Conservation (phyloP, 2,888 invertebrate species). For the Syrista parreyssii region DNA sequence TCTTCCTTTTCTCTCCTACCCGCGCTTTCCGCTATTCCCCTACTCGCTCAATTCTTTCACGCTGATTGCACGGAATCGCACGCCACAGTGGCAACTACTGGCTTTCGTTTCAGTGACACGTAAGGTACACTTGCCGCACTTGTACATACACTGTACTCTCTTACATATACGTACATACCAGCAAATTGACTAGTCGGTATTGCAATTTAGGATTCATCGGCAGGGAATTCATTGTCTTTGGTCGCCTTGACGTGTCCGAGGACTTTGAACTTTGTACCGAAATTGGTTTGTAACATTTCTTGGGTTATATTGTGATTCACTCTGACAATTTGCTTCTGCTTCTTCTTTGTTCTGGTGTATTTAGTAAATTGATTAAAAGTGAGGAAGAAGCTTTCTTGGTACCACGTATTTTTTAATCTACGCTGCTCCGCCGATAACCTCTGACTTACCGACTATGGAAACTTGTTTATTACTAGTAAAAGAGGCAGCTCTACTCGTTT, state of each 20-base stretch:
- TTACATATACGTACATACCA: neutral
- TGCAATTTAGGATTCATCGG: neutral
- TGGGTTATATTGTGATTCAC: neutral
- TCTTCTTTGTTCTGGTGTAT: neutral
- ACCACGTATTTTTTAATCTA: neutral
- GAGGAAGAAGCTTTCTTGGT: neutral
- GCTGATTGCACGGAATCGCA: conserved; percentile 39
- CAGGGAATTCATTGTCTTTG: neutral
- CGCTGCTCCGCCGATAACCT: neutral
- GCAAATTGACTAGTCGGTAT: neutral
- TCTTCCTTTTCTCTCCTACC: conserved; percentile 6
- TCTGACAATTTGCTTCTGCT: neutral
- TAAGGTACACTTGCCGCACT: conserved; percentile 6
- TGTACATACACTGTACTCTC: neutral
- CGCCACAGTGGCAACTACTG: conserved; percentile 13
- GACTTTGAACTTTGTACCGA: neutral
- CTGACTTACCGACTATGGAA: neutral
- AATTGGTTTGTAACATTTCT: neutral
- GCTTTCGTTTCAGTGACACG: conserved; percentile 13
- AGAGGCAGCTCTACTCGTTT: neutral
- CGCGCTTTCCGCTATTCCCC: conserved; percentile 2
- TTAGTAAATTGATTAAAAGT: neutral
- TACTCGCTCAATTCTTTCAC: conserved; percentile 24
- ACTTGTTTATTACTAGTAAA: neutral
- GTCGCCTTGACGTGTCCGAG: neutral